Conservation (phyloP, 2,888 invertebrate genomes). For the Heterodera filipjevi region DNA sequence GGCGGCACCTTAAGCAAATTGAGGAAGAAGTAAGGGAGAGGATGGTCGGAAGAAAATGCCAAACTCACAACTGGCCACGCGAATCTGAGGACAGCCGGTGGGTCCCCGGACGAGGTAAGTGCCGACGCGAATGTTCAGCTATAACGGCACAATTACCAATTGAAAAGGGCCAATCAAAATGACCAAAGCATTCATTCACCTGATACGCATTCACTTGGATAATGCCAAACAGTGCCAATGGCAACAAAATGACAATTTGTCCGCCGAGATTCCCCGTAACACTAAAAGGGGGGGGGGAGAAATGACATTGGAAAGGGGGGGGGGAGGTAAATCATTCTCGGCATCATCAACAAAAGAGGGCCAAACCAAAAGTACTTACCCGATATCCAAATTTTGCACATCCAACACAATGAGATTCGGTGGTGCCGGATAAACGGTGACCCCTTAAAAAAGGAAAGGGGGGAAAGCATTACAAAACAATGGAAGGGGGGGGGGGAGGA, state of each 20-base stretch:
- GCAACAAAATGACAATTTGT: slow-evolving; percentile 58
- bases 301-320: not conserved
- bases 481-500: no score
- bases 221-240: slow-evolving; percentile 58
- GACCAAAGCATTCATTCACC: slow-evolving; percentile 31
- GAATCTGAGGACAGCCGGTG: slow-evolving; percentile 47
- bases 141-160: not conserved
- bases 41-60: not conserved
- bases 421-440: slow-evolving; percentile 58
- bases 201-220: slow-evolving; percentile 60
- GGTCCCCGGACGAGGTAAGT: slow-evolving; percentile 49
- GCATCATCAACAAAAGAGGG: no score
- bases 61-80: slow-evolving; percentile 49
- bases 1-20: slow-evolving; percentile 6
- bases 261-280: slow-evolving; percentile 63
- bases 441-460: slow-evolving; percentile 28
- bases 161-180: slow-evolving; percentile 8
- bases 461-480: not conserved
- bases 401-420: slow-evolving; percentile 58
- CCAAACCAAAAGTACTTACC: slow-evolving; percentile 40
- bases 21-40: not conserved
- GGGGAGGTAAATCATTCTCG: no score
- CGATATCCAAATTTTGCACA: slow-evolving; percentile 61
- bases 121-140: slow-evolving; percentile 46
- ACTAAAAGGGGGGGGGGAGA: slow-evolving; percentile 38